A percentile compares a stretch with the other conserved stretches of the same genome.
These are phyloP conservation scores for Hyposoter dolosus DNA, from an alignment of 2,888 invertebrate species.

Conservation along the genomic window DNA sequence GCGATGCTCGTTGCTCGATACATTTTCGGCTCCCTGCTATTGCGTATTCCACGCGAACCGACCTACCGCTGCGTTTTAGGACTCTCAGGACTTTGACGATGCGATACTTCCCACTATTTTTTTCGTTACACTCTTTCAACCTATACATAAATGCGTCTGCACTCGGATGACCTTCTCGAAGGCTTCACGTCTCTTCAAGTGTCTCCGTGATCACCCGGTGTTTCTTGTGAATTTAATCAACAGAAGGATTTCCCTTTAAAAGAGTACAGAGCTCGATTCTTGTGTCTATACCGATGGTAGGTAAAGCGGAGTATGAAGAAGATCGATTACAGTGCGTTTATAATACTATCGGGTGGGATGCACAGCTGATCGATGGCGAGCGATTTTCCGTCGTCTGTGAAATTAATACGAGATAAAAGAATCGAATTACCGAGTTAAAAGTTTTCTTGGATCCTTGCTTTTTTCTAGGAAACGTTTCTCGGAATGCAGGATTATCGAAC, in stretches of 20 bases:
- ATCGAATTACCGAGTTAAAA: background rate
- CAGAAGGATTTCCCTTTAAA: constrained; percentile 21
- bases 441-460: background rate
- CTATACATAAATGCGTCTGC: background rate
- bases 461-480: background rate
- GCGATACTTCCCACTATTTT: constrained; percentile 7
- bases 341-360: too few relatives aligned
- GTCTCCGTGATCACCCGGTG: constrained; percentile 11
- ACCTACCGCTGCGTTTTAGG: constrained; percentile 56
- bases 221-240: constrained; percentile 37
- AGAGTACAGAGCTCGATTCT: constrained; percentile 44
- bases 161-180: background rate
- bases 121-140: background rate
- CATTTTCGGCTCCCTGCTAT: constrained; percentile 10
- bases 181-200: constrained; percentile 41
- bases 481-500: background rate
- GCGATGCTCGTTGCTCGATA: constrained; percentile 37
- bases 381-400: background rate
- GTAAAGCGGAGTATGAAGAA: too few relatives aligned
- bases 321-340: too few relatives aligned
- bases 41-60: constrained; percentile 33
- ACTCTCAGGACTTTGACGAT: constrained; percentile 44
- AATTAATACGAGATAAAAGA: background rate
- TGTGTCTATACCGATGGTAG: too few relatives aligned
- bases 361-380: background rate